Base-by-base conservation (phyloP, 1,140 invertebrate species). In the Cydia splendana region DNA sequence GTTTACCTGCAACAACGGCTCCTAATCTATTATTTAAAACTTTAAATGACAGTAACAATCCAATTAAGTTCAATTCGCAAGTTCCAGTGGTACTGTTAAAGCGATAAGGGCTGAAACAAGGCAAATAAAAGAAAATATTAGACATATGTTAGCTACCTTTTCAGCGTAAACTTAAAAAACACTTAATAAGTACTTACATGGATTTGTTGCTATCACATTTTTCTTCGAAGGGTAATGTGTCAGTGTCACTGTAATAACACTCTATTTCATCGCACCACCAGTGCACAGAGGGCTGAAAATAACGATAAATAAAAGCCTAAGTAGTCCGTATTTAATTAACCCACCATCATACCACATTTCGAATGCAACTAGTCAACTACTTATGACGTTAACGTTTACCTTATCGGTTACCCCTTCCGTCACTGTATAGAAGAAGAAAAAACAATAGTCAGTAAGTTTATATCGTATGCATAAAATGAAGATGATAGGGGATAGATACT, bases 41-140 rank as follows among this genome's bases (percentile, higher is more conserved):
- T 62, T 3, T 62, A n/a, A 62, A 62, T 20, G 57, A 62, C 20
- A 62, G 57, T 62, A 62, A 24, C n/a, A 62, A 62, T 62, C 57
- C 57, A 10, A 62, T 42, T 20, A 71, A 71, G 34, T 71, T 71
- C 24, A 71, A 71, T 42, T 38, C 67, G 18, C 67, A 71, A 18
- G 30, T 42, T 71, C 67, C 67, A 18, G 67, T 71, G 13, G 67
- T 71, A 38, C 30, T 42, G n/a, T 71, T 71, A 18, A n/a, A 71
- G 6, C n/a, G 67, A 38, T 38, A 71, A 7, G 67, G 67, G 4
- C 67, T 71, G 67, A 42, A 71, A 71, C 65, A 67, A 67, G 24
- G 5, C 28, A 69, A 34, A 38, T 34, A 34, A 12, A 30, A n/a
- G 9, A 5, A 51, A 42, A 42, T 7, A 7, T 42, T 10, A 42